These are phyloP conservation scores for Eurypyga helias DNA, from an alignment of 2,113 vertebrate species.

Conservation along the genomic window DNA sequence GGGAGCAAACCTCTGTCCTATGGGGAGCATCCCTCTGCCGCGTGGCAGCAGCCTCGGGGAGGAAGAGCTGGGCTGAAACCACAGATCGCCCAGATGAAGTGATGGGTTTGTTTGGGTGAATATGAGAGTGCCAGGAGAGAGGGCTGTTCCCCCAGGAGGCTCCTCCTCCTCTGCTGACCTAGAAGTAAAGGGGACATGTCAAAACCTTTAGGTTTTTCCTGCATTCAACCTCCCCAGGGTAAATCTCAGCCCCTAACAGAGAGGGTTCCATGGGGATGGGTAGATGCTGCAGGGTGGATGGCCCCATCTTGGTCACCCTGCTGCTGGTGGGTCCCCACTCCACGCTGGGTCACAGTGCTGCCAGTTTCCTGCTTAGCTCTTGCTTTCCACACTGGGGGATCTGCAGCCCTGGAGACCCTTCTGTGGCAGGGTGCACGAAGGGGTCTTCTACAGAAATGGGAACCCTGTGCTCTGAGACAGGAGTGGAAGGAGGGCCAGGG, in stretches of 20 bases:
- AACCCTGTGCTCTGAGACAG: neutral
- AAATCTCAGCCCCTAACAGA: neutral
- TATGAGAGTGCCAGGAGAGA: neutral
- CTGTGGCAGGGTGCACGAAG: neutral
- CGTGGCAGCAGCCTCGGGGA: accelerated
- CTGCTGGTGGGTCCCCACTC: neutral
- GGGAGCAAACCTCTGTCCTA: neutral
- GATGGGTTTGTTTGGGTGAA: neutral
- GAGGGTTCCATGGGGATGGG: neutral
- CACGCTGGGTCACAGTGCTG: neutral
- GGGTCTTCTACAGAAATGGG: neutral
- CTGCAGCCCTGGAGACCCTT: neutral
- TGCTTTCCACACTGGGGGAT: neutral
- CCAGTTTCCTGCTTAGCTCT: neutral
- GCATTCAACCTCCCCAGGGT: neutral
- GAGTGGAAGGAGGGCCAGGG: neutral
- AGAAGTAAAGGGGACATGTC: neutral
- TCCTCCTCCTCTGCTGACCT: neutral
- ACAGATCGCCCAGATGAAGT: neutral
- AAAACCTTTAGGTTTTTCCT: neutral
- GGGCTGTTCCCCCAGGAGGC: accelerated
- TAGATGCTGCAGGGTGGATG: neutral
- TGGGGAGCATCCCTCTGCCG: neutral
- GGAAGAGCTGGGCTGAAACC: neutral
- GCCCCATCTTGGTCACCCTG: accelerated